phyloP scores from a whole-genome alignment of 2,888 invertebrate genomes.

The Lithophane ornitopus region DNA sequence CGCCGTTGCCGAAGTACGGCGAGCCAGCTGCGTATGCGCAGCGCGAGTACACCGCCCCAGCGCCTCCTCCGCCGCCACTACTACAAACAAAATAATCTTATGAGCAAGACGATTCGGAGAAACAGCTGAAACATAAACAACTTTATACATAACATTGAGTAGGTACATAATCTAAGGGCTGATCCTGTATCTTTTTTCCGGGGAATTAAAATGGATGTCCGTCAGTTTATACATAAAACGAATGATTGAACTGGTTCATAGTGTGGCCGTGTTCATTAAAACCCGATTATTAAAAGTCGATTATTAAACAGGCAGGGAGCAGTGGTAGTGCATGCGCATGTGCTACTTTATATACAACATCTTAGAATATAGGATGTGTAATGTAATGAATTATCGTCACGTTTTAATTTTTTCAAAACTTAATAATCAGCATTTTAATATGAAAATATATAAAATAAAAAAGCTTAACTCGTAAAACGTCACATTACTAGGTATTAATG shows the following conservation, averaged over 20 bases:
- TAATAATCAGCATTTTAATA: background rate
- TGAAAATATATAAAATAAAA: background rate
- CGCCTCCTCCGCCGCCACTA: conserved; percentile 67
- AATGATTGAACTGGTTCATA: background rate
- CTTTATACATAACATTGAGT: background rate
- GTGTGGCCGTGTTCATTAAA: background rate
- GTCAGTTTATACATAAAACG: background rate
- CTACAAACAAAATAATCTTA: background rate
- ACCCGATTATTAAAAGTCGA: no score
- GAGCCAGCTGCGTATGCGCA: conserved; percentile 80
- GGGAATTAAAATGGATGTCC: background rate
- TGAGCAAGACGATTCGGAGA: background rate
- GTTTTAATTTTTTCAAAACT: background rate
- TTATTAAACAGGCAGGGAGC: background rate
- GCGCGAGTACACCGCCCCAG: conserved; percentile 77
- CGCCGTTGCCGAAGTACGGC: conserved; percentile 81
- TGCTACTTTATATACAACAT: background rate
- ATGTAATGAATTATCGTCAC: background rate
- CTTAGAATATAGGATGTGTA: background rate
- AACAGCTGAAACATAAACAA: conserved; percentile 3
- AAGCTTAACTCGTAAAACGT: background rate
- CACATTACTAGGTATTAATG: background rate
- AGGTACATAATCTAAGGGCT: background rate
- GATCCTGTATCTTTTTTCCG: background rate
- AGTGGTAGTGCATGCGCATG: background rate